Evolutionary conservation across 2,113 vertebrate genomes (phyloP).

Genomic region (Ranitomeya variabilis): DNA sequence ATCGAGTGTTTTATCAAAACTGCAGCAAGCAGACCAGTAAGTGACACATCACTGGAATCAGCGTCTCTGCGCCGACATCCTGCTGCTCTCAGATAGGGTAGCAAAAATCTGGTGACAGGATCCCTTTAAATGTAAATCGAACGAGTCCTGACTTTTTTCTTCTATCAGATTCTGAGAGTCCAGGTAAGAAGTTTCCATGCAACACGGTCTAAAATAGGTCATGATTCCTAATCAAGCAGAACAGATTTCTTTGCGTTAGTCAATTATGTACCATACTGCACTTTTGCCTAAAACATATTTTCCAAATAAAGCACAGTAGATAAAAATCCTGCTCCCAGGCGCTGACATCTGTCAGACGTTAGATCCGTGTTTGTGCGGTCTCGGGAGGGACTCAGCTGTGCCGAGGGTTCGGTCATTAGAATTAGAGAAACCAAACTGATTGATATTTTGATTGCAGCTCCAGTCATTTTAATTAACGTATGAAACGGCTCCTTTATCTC

Average conservation of each 20-base stretch:
- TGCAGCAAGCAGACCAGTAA: too few species aligned
- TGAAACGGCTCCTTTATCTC: neutral
- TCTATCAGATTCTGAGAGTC: neutral
- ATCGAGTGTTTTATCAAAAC: too few species aligned
- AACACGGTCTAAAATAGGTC: constrained; percentile 39
- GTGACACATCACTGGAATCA: too few species aligned
- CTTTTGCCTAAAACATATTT: constrained; percentile 55
- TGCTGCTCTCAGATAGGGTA: too few species aligned
- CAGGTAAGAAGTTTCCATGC: neutral
- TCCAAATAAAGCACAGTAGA: constrained; percentile 47
- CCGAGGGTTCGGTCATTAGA: constrained; percentile 11
- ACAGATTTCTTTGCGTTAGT: constrained; percentile 36
- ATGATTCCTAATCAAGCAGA: constrained; percentile 28
- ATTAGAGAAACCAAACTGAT: constrained; percentile 9
- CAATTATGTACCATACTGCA: constrained; percentile 26
- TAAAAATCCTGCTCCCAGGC: constrained; percentile 51
- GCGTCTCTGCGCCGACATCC: too few species aligned
- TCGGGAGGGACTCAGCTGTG: constrained; percentile 7
- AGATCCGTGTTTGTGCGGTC: constrained; percentile 26
- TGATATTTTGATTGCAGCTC: constrained; percentile 10
- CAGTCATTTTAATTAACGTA: constrained; percentile 33
- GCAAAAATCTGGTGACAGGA: too few species aligned
- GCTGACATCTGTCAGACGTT: constrained; percentile 50
- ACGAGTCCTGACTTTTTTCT: neutral
- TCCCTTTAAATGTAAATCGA: too few species aligned